phyloP scores from a whole-genome alignment of 1,140 invertebrate genomes.

The Aphelinus atriplicis region DNA sequence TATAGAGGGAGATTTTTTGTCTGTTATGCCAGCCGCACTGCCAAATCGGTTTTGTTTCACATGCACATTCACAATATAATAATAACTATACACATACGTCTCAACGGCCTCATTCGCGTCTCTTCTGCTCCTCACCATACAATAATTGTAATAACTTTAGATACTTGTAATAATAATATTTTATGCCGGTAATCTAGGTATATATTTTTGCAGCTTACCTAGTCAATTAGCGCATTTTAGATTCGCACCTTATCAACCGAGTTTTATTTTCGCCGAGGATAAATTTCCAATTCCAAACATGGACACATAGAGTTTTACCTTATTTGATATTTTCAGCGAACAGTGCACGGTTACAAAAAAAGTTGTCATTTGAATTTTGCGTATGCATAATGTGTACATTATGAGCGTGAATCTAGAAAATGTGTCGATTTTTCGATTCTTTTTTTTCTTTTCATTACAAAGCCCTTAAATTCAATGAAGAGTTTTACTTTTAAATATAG shows the following conservation, averaged over 20 bases:
- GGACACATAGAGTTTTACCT: slow-evolving; percentile 19
- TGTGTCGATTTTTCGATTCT: slow-evolving; percentile 27
- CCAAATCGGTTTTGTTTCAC: slow-evolving; percentile 31
- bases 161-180: slow-evolving; percentile 39
- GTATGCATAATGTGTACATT: slow-evolving; percentile 19
- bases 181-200: slow-evolving; percentile 33
- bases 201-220: slow-evolving; percentile 27
- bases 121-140: slow-evolving; percentile 16
- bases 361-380: slow-evolving; percentile 15
- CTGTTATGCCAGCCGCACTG: slow-evolving; percentile 24
- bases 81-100: slow-evolving; percentile 37
- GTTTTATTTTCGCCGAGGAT: slow-evolving; percentile 5
- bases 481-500: slow-evolving; percentile 23
- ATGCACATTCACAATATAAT: slow-evolving; percentile 37
- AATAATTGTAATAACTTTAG: slow-evolving; percentile 36
- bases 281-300: slow-evolving; percentile 13
- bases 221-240: not conserved
- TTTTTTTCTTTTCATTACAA: no score
- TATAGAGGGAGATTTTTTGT: slow-evolving; percentile 19
- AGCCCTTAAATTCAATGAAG: not conserved
- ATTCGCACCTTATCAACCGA: not conserved
- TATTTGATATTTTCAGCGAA: slow-evolving; percentile 23
- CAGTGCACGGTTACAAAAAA: slow-evolving; percentile 23
- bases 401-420: slow-evolving; percentile 32
- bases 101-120: slow-evolving; percentile 31